Percentiles rank a stretch among this genome's conserved stretches.
Conservation (phyloP, 2,797 vertebrate species). For the Sphenopsis melanotis region DNA sequence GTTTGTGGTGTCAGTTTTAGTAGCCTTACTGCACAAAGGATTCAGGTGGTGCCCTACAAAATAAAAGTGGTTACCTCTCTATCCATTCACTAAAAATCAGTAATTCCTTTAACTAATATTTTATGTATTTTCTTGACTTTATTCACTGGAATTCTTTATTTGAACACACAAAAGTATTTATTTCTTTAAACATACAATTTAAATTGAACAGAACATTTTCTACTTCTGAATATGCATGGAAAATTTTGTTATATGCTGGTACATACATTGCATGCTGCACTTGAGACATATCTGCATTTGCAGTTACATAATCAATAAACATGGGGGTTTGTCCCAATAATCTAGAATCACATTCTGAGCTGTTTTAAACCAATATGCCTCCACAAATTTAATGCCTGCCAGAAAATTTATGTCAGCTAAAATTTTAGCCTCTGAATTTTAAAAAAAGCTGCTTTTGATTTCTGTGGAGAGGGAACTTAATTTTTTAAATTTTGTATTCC, state of each 20-base stretch:
- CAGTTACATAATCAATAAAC: constrained; percentile 40
- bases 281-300: background rate
- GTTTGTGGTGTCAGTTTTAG: background rate
- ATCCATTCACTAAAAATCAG: background rate
- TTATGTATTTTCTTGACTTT: background rate
- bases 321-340: background rate
- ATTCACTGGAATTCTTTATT: background rate
- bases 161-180: background rate
- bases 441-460: background rate
- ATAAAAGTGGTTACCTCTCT: background rate
- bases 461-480: background rate
- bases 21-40: background rate
- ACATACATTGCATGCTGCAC: background rate
- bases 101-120: background rate
- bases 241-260: background rate
- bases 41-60: background rate
- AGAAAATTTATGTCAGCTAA: background rate
- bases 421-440: constrained; percentile 1
- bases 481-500: background rate
- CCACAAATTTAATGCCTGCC: constrained; percentile 10
- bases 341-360: background rate
- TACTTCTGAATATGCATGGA: background rate
- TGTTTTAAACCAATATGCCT: background rate
- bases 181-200: background rate
- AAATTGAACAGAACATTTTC: background rate